These are phyloP conservation scores for Diorhabda carinulata DNA, from an alignment of 1,140 invertebrate genomes.

Conservation along the genomic window DNA sequence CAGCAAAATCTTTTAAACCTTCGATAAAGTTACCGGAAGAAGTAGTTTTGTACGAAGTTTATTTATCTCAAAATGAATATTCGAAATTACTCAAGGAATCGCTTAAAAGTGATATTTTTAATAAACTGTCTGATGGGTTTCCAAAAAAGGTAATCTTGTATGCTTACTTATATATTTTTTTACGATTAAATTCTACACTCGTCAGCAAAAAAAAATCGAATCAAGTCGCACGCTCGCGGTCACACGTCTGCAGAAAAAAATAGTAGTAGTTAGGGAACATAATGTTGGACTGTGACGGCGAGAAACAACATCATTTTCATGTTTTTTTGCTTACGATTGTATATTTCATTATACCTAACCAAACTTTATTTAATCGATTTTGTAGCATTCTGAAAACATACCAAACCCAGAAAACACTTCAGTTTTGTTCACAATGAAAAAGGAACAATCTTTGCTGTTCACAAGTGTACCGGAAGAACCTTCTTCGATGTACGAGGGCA, in stretches of 20 bases:
- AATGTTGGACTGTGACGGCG: not conserved
- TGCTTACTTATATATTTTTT: not conserved
- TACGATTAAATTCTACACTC: not conserved
- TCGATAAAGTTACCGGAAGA: slow-evolving; percentile 70
- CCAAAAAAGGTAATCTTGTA: slow-evolving; percentile 31
- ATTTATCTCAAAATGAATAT: slow-evolving; percentile 62
- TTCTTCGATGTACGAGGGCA: slow-evolving; percentile 40
- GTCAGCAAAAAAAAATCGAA: not conserved
- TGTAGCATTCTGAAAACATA: too few species aligned
- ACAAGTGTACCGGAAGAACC: slow-evolving; percentile 71
- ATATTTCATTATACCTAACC: too few species aligned
- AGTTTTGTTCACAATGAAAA: slow-evolving; percentile 58
- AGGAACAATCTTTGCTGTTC: slow-evolving; percentile 72
- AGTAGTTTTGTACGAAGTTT: slow-evolving; percentile 73
- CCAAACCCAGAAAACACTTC: slow-evolving; percentile 42
- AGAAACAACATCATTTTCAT: not conserved
- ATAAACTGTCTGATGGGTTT: slow-evolving; percentile 33
- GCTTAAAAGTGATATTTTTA: slow-evolving; percentile 25
- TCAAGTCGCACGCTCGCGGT: not conserved
- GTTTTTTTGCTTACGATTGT: too few species aligned
- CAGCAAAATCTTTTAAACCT: slow-evolving; percentile 60
- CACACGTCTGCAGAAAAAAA: not conserved
- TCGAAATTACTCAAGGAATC: slow-evolving; percentile 51
- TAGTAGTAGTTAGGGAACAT: not conserved
- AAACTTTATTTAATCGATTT: too few species aligned